A percentile compares a stretch with the other conserved stretches of the same genome.
These are phyloP conservation scores for Halcyon leucocephala DNA, from an alignment of 2,797 vertebrate species.

Conservation along the genomic window DNA sequence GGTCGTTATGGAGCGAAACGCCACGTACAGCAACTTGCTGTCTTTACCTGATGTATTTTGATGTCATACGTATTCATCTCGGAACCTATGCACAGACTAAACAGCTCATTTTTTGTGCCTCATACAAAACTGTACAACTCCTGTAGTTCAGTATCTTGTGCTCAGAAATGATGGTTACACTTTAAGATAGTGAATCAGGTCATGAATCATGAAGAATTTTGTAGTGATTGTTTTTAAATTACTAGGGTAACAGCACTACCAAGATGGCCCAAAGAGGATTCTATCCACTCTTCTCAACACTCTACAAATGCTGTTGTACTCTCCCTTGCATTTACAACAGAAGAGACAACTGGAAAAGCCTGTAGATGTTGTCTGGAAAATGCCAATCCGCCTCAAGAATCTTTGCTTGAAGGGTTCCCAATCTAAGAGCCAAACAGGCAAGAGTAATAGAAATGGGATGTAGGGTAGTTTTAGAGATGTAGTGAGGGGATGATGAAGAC, in stretches of 20 bases:
- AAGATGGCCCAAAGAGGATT: not conserved
- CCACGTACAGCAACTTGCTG: not conserved
- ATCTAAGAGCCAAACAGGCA: not conserved
- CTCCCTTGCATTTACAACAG: not conserved
- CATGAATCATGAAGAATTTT: not conserved
- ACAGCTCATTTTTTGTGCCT: not conserved
- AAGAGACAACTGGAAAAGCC: not conserved
- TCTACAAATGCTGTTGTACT: not conserved
- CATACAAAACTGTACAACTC: not conserved
- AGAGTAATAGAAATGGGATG: not conserved
- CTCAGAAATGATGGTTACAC: not conserved
- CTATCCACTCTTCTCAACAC: not conserved
- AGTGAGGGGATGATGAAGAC: not conserved
- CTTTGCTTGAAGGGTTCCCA: not conserved
- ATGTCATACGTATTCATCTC: not conserved
- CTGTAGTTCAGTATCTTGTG: not conserved
- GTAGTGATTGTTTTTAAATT: not conserved
- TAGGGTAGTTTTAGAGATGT: not conserved
- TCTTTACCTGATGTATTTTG: not conserved
- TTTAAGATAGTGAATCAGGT: not conserved
- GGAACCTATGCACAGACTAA: not conserved
- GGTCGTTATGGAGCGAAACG: not conserved
- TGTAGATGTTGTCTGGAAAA: not conserved
- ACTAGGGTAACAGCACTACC: not conserved
- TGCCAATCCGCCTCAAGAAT: not conserved